Base-by-base conservation (phyloP, 2,113 vertebrate species). In the Chaetodon auriga region DNA sequence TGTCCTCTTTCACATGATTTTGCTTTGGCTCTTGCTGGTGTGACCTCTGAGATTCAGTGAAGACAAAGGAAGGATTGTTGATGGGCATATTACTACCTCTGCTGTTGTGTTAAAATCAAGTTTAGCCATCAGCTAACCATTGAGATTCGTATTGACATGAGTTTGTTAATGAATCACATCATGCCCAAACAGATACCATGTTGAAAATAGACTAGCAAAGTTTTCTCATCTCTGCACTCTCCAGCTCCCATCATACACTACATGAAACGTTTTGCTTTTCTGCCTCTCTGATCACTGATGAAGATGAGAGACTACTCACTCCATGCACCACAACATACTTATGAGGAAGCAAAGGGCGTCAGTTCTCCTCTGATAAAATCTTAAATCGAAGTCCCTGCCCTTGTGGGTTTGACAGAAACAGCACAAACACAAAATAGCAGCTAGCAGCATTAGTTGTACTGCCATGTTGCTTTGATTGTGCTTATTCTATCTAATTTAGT, bases 1-100 rank as follows among this genome's bases (percentile, higher is more conserved):
- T 60, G 10, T 62, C 48, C 15, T 19, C 36, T 80, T 77, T 77
- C 73, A 58, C 72, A 48, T 35, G 66, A 38, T 48, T 84, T 75
- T 43, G 23, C 69, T 46, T 86, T 45, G 53, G n/a, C 46, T 64
- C n/a, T n/a, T 68, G 49, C 51, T 16, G 23, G 16, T 66, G 58
- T 58, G 35, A 66, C 58, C 25, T 63, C 46, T 73, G 16, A 35
- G 48, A 60, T 60, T 71, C 14, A 9, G 3, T 45, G 25, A 35
- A 48, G 43, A 54, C 62, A 70, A 30, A 53, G 4, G 3, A 46
- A 61, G 3, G 19, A n/a, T 15, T 25, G n/a, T 45, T 43, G 12
- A 30, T 4, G 15, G 19, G 8, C 25, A n/a, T 19, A 14, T 46
- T 64, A 38, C 11, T 62, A 11, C 30, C n/a, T n/a, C 30, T 36